Evolutionary conservation across 2,113 vertebrate species (phyloP).

Genomic region (Phyllostomus discolor): DNA sequence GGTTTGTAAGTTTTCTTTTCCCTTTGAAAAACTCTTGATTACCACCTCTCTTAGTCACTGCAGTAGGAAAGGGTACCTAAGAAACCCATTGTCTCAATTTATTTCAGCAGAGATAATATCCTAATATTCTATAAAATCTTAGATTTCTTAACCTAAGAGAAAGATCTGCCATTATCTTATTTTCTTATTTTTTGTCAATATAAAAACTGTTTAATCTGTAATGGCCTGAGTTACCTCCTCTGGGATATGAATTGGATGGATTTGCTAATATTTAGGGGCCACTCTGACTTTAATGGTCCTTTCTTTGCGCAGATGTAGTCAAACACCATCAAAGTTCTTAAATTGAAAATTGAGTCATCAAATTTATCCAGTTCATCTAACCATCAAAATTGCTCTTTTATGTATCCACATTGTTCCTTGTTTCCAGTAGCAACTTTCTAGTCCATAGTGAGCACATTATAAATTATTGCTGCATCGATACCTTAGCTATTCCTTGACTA

Average conservation of each 20-base stretch:
- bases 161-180: not conserved
- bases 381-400: not conserved
- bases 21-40: not conserved
- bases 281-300: not conserved
- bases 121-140: not conserved
- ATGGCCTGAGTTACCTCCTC: not conserved
- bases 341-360: not conserved
- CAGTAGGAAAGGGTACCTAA: not conserved
- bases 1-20: not conserved
- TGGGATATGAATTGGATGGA: not conserved
- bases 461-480: not conserved
- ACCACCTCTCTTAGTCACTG: not conserved
- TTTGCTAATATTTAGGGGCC: not conserved
- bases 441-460: not conserved
- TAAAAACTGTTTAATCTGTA: not conserved
- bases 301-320: not conserved
- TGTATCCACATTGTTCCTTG: not conserved
- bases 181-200: not conserved
- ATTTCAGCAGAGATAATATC: not conserved
- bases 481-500: not conserved
- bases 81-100: not conserved
- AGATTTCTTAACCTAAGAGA: not conserved
- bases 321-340: not conserved
- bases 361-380: not conserved
- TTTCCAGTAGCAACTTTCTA: not conserved